Base-by-base conservation (phyloP, 2,888 invertebrate species). In the Netelia virgata region DNA sequence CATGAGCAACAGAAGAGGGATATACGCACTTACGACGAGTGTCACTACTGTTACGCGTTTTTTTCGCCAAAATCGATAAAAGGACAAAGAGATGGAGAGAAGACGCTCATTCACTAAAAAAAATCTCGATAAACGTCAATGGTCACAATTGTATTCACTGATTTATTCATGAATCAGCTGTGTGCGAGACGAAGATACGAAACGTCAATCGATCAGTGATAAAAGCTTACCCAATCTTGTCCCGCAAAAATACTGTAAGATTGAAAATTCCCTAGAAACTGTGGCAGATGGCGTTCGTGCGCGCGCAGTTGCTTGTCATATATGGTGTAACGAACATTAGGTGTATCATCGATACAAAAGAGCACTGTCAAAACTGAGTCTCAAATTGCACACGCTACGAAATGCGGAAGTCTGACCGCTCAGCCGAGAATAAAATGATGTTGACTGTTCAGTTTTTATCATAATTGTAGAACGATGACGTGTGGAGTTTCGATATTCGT, bases 101-200 rank as follows among this genome's bases (percentile, higher is more conserved):
- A 59, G 57, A 76, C 36, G 18, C 18, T 70, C 78, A 69, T 79
- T 75, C 64, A 63, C 75, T 16, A 66, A 57, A 66, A 43, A 68
- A 43, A 41, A 59, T 23, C 43, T 16, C 23, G 57, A 28, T 23
- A 75, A 75, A 79, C 70, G 83, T 83, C 83, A 83, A 83, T 83
- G 79, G 64, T 75, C 70, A 41, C 63, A 61, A 63, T 20, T 64
- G 55, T 75, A 74, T 64, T 53, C 55, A 18, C 23, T 55, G 50
- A 69, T 76, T 69, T 74, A 70, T 70, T 78, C 74, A 79, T 83
- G 70, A 83, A 83, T 83, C 83, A 83, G 83, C 83, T 83, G 83
- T 70, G 73, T 18, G 50, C 36, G 73, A 63, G 9, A 74, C 28
- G 6, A 14, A 43, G 11, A 3, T 11, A 47, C 14, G 20, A 43